Evolutionary conservation across 2,888 invertebrate species (phyloP).

Genomic region (Temnothorax ravouxi): DNA sequence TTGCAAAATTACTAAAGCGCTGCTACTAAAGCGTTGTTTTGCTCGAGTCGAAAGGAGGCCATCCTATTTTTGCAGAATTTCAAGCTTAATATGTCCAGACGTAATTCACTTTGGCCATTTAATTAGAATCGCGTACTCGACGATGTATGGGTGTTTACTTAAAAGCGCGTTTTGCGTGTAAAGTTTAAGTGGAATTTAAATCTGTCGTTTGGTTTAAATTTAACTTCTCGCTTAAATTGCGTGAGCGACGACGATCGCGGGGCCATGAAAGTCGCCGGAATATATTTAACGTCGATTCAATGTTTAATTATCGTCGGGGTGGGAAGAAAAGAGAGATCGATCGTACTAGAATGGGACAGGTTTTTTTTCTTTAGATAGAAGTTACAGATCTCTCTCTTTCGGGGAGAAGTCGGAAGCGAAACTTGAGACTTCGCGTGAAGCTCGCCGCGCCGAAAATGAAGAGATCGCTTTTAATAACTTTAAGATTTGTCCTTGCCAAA

Average conservation of each 20-base stretch:
- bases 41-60: not conserved
- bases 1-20: slow-evolving; percentile 1
- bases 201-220: slow-evolving; percentile 44
- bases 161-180: slow-evolving; percentile 21
- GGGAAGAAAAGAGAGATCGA: not conserved
- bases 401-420: slow-evolving; percentile 41
- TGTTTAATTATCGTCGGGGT: slow-evolving; percentile 37
- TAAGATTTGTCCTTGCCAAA: not conserved
- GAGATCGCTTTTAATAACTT: slow-evolving; percentile 21
- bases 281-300: slow-evolving; percentile 49
- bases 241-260: not conserved
- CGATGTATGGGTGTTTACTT: slow-evolving; percentile 24
- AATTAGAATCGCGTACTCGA: slow-evolving; percentile 19
- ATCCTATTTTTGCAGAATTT: slow-evolving; percentile 25
- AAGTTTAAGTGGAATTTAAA: slow-evolving; percentile 45
- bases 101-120: slow-evolving; percentile 37
- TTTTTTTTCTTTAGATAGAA: slow-evolving; percentile 34
- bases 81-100: slow-evolving; percentile 2
- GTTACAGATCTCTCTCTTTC: slow-evolving; percentile 3
- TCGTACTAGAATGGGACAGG: slow-evolving; percentile 29
- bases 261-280: slow-evolving; percentile 16
- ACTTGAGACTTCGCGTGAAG: slow-evolving; percentile 29
- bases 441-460: not conserved
- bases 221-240: slow-evolving; percentile 33
- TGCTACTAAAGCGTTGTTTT: not conserved